Conservation (phyloP, 2,888 invertebrate species). For the Zygaena filipendulae region DNA sequence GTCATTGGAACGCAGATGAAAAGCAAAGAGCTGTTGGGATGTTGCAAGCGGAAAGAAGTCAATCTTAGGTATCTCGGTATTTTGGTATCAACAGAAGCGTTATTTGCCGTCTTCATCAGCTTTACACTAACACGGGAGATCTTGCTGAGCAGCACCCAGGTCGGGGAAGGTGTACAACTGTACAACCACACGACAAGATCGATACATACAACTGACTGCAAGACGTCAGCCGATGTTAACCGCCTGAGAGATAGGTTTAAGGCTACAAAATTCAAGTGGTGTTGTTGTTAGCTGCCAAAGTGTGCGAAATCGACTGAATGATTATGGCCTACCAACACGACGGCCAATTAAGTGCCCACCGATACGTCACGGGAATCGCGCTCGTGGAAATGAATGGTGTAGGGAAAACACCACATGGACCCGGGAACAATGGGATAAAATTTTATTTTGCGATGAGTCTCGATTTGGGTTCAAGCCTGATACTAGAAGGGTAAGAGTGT, state of each 20-base stretch:
- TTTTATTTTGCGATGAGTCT: constrained; percentile 5
- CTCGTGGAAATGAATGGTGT: constrained; percentile 13
- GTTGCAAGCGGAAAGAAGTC: not conserved
- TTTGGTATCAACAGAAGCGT: too few relatives aligned
- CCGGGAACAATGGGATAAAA: constrained; percentile 2
- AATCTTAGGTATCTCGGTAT: too few relatives aligned
- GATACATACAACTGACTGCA: constrained; percentile 4
- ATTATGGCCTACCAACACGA: constrained; percentile 1
- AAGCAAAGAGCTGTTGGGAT: not conserved
- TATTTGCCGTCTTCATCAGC: too few relatives aligned
- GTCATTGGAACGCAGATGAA: too few relatives aligned
- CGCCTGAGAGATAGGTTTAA: too few relatives aligned
- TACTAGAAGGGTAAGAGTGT: constrained; percentile 3
- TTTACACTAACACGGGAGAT: too few relatives aligned
- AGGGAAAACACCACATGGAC: constrained; percentile 1
- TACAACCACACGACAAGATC: constrained; percentile 4
- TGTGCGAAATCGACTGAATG: not conserved
- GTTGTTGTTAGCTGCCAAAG: not conserved
- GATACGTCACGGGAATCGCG: constrained; percentile 15
- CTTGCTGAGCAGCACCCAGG: too few relatives aligned
- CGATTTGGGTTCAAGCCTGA: constrained; percentile 5
- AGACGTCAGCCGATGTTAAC: too few relatives aligned
- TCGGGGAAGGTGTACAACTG: too few relatives aligned
- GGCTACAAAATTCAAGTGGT: too few relatives aligned
- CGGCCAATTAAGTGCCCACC: constrained; percentile 1